Percentiles rank a stretch among this genome's conserved stretches.
phyloP scores from a whole-genome alignment of 2,113 vertebrate genomes.

The Notothenia rossii region DNA sequence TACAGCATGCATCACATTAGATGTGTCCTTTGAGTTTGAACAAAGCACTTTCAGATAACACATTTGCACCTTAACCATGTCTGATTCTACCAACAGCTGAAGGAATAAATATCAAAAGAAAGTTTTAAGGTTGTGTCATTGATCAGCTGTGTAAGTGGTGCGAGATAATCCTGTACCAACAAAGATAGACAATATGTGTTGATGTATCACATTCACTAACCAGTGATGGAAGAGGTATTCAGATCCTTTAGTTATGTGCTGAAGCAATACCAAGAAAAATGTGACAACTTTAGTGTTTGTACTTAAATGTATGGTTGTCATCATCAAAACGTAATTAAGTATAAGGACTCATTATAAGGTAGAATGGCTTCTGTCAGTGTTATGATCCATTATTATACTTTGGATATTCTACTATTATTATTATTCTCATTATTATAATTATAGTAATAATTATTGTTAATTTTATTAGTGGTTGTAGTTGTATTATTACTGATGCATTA shows the following conservation, averaged over 20 bases:
- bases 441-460: too few species aligned
- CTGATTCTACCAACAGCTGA: too few species aligned
- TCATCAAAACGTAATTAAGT: neutral
- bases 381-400: neutral
- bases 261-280: neutral
- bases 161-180: neutral
- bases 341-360: neutral
- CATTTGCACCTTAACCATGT: neutral
- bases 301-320: too few species aligned
- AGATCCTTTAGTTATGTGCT: neutral
- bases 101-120: neutral
- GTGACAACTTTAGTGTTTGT: neutral
- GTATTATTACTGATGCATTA: neutral
- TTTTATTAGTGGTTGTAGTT: too few species aligned
- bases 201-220: neutral
- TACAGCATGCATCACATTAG: neutral
- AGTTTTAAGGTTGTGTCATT: neutral
- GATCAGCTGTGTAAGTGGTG: too few species aligned
- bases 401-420: too few species aligned
- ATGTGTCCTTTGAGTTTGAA: neutral
- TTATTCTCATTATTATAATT: too few species aligned
- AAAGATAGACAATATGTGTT: neutral
- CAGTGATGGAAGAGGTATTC: neutral
- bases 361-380: neutral
- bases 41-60: neutral